These are phyloP conservation scores for Silurus meridionalis DNA, from an alignment of 2,113 vertebrate genomes.

Conservation along the genomic window DNA sequence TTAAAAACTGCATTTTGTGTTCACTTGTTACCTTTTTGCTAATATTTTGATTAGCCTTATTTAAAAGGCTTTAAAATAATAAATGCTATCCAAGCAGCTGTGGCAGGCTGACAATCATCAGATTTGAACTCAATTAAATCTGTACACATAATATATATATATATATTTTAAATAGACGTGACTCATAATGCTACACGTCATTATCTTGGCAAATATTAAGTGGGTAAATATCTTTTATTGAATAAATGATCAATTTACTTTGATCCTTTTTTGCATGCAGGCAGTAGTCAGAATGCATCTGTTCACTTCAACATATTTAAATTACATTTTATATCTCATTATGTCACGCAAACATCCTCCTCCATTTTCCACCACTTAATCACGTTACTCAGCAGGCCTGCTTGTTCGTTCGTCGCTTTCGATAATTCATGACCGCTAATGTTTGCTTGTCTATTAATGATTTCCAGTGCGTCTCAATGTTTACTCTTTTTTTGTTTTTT, in stretches of 20 bases:
- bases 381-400: conserved; percentile 9
- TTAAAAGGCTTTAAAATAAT: no score
- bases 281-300: background rate
- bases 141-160: no score
- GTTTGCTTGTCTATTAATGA: background rate
- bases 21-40: no score
- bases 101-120: no score
- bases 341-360: conserved; percentile 3
- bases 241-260: no score
- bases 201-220: background rate
- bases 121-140: no score
- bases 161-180: no score
- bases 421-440: background rate
- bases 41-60: no score
- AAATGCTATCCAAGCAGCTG: no score
- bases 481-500: background rate
- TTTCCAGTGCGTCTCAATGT: background rate
- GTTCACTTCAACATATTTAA: background rate
- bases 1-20: no score
- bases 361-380: conserved; percentile 8
- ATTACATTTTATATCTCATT: background rate
- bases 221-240: background rate
- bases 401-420: background rate
- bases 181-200: no score
- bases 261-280: background rate